Evolutionary conservation across 2,888 invertebrate genomes (phyloP), one percentile per base, ranked within the genome.

Genomic region (Gymnoscelis rufifasciata): DNA sequence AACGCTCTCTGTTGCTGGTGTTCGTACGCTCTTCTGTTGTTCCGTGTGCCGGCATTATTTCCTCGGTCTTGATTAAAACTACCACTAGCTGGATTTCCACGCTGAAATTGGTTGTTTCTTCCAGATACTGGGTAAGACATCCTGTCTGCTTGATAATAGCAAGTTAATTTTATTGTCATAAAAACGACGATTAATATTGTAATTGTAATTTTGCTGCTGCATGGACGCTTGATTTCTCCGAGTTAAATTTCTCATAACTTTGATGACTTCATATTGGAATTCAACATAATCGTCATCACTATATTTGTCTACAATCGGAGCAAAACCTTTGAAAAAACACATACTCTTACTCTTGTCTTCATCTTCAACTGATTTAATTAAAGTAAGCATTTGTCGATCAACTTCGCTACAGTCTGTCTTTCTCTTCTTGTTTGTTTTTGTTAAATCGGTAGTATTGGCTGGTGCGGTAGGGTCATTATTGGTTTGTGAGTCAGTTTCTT

Each of bases 261-360:
- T 52, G 57, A 40, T 30, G 30, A 40, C 56, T 54, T 59, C 53
- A 56, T 54, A 59, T 47, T 61, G 57, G 10, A 60, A 62, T 56
- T 60, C 59, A n/a, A 60, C 43, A 52, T 51, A 50, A 54, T 62
- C 56, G 35, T 56, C 57, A 28, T 62, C 60, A 55, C 47, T 60
- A 51, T 51, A 58, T 45, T 54, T 56, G 45, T 61, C 59, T 43
- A 63, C 51, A 52, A 45, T 60, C 27, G 55, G 54, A 52, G 59
- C 60, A 41, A 54, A 56, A 44, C 55, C 48, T 52, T 51, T 54
- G 43, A 59, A 61, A 56, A 60, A 57, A 50, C 31, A 31, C 40
- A 41, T 41, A 31, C 24, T 41, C 33, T 53, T 52, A 52, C 56
- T 60, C 37, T 60, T 49, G 44, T 56, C 53, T 45, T 53, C 56